Evolutionary conservation across 2,113 vertebrate genomes (phyloP).

Genomic region (Dipodomys stephensi): DNA sequence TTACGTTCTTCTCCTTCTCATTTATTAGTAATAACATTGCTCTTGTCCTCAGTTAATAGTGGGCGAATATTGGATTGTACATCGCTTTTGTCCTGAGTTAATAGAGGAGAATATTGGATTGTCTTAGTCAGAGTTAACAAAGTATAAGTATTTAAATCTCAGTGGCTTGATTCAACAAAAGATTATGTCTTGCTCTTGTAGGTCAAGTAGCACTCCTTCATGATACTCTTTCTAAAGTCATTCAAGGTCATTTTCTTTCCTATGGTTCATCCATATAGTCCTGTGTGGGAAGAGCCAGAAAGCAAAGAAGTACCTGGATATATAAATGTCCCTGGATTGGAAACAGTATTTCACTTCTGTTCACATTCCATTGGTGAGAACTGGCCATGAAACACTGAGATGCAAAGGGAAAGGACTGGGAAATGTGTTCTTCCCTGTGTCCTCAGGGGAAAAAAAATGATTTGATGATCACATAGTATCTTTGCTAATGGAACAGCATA

Average conservation of each 20-base stretch:
- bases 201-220: neutral
- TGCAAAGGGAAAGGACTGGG: accelerated
- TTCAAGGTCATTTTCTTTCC: neutral
- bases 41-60: neutral
- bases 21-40: neutral
- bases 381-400: accelerated
- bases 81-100: neutral
- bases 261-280: neutral
- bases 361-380: neutral
- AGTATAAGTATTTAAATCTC: neutral
- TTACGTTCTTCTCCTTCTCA: neutral
- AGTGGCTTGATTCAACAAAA: neutral
- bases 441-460: neutral
- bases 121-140: neutral
- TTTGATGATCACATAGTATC: neutral
- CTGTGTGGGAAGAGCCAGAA: neutral
- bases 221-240: neutral
- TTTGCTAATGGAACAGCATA: neutral
- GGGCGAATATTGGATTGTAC: neutral
- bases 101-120: neutral
- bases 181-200: neutral
- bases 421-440: neutral
- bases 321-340: neutral
- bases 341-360: neutral
- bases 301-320: neutral